Evolutionary conservation across 2,797 vertebrate genomes (phyloP), one percentile per base, ranked within the genome.

Genomic region (Octomys mimax): DNA sequence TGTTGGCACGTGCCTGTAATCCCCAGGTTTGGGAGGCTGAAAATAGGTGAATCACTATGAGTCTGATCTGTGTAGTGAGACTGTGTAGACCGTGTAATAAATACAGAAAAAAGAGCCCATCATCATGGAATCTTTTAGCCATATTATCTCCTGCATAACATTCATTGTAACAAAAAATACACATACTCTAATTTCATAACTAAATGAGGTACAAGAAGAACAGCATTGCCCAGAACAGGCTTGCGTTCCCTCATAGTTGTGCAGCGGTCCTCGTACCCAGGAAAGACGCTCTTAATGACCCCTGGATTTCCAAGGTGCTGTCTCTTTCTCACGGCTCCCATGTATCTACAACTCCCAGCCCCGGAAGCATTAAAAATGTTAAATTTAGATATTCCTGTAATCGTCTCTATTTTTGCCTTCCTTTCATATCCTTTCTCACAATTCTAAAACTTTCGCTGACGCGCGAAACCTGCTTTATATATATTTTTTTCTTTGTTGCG

Each of bases 361-460:
- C 78, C 89, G 24, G 57, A 42, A 79, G 59, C 66, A 80, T 62
- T 89, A 91, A 96, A 28, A 83, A 80, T 49, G 80, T 94, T 78
- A 95, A 94, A 91, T 94, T 88, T 87, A 89, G 28, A 66, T 66
- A 82, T 42, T 87, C 33, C 87, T 85, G 93, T 93, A 85, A 85
- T 92, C 73, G 75, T 77, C 18, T 91, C 46, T 90, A 49, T 78
- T 96, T 89, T 92, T 36, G 26, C 36, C 79, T 86, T 84, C 24
- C n/a, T 95, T 95, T 92, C 49, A 59, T 70, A 86, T 78, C 7
- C 6, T 92, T 82, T 68, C n/a, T 71, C 5, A 82, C 14, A 87
- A 54, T 93, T 92, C 71, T 71, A 95, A 95, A 84, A 83, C 33
- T 85, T 92, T 82, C n/a, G n/a, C 39, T 87, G 28, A 81, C 54